Evolutionary conservation across 2,888 invertebrate genomes (phyloP), one percentile per base, ranked within the genome.

Genomic region (Clanis bilineata): DNA sequence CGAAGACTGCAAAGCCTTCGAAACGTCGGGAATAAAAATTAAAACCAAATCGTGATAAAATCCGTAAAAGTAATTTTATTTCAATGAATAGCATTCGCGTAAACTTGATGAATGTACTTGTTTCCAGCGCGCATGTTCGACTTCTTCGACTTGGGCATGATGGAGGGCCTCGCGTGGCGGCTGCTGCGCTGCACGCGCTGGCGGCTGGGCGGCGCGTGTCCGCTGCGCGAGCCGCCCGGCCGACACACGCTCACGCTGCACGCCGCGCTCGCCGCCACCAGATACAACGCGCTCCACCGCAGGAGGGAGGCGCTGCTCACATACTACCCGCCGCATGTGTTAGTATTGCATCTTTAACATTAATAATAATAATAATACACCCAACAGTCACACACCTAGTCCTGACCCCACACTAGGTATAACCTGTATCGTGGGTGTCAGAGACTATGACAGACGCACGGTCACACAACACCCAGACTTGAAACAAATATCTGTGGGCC

Each of bases 91-190:
- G n/a, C n/a, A n/a, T n/a, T n/a, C n/a, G n/a, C n/a, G n/a, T n/a
- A n/a, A 43, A 18, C 23, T 22, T 57, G 2, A 36, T 4, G 25
- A 2, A 18, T 38, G 10, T 43, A 9, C 63, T n/a, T n/a, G 15
- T 15, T 93, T 94, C 22, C 93, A 98, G 98, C 98, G 68, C 96
- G 97, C 72, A 96, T 97, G 93, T 97, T 97, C 83, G 98, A 98
- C 90, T 98, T 96, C 93, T 97, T 98, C 89, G 98, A 98, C 91
- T 92, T 95, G 67, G 96, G 98, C 57, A 96, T 96, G 67, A 98
- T 98, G 98, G 98, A 98, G 86, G 96, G 97, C 0, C 93, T 98
- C 44, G 96, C 97, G 83, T 96, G 97, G 90, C 95, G 96, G 64
- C 90, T 98, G 70, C 86, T 95, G 59, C 94, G 95, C 64, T 83